Conservation (phyloP, 2,888 invertebrate species). For the Hesperia comma region DNA sequence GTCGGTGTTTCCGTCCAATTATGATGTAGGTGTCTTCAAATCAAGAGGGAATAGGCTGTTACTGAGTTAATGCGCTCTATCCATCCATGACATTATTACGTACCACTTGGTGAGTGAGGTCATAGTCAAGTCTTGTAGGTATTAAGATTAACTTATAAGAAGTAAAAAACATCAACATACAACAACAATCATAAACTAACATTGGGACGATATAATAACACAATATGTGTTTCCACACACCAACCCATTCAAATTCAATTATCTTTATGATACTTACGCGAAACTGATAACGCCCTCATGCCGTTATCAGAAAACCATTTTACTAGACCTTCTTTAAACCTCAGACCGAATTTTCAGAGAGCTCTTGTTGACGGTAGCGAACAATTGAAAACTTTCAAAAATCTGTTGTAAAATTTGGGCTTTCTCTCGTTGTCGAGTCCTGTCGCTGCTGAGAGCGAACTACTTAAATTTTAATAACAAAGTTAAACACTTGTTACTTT, state of each 20-base stretch:
- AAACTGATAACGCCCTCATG: constrained; percentile 7
- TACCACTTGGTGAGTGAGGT: too few relatives aligned
- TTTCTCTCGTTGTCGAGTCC: neutral
- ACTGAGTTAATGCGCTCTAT: too few relatives aligned
- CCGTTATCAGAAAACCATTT: constrained; percentile 14
- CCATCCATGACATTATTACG: too few relatives aligned
- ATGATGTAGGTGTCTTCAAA: too few relatives aligned
- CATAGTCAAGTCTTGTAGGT: too few relatives aligned
- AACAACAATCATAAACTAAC: too few relatives aligned
- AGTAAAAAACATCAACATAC: too few relatives aligned
- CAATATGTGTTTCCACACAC: neutral
- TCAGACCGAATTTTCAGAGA: neutral
- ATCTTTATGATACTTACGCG: constrained; percentile 31
- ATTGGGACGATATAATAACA: too few relatives aligned
- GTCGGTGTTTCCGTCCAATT: too few relatives aligned
- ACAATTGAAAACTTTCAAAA: constrained; percentile 11
- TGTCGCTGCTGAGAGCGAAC: neutral
- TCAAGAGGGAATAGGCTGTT: too few relatives aligned
- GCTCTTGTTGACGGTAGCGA: constrained; percentile 1
- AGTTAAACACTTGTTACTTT: neutral
- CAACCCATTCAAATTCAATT: constrained; percentile 25
- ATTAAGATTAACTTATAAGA: too few relatives aligned
- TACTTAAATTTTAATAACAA: constrained; percentile 6
- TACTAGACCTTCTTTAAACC: constrained; percentile 24
- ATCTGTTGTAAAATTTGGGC: constrained; percentile 3